Base-by-base conservation (phyloP, 2,113 vertebrate species). In the Bufo gargarizans region DNA sequence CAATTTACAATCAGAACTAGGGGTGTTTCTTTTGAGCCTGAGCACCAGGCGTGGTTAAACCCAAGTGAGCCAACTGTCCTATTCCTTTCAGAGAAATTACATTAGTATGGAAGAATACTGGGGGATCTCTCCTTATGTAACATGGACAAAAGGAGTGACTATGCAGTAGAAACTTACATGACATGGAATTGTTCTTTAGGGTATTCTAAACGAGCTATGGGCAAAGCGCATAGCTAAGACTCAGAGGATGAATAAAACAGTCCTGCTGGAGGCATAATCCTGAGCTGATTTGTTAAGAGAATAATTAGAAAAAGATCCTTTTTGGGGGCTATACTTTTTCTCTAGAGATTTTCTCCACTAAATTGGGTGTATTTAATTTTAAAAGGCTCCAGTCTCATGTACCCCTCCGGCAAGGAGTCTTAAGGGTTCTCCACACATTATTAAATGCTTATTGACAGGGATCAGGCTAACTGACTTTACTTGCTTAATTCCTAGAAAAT, bases 381-480 rank as follows among this genome's bases (percentile, higher is more conserved):
- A 88, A 77, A 85, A 69, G 43, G 53, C 69, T 92, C 71, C 55
- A 45, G 89, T 91, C 86, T 85, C 83, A 76, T 89, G 55, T 89
- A 82, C 87, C 89, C 87, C 88, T 90, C 22, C 1, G 86, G 89
- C 88, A 78, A 76, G 85, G 71, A 72, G 17, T 81, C 56, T 53
- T 65, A 88, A 91, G 78, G 86, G 77, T 83, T 53, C 90, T 88
- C 72, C 86, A 85, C 59, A 0, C 90, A 50, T 86, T 87, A 58
- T 69, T n/a, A 65, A 83, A 74, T 81, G 80, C 89, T 92, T 93
- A 90, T 92, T 92, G 91, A 84, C 80, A 91, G 88, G 90, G 69
- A 91, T 91, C 91, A 90, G 89, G 61, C 86, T 90, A 83, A 80
- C 90, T 92, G 90, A 91, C 90, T 89, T 74, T 92, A n/a, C 82